Evolutionary conservation across 1,140 invertebrate species (phyloP).

Genomic region (Drosophila dunni): DNA sequence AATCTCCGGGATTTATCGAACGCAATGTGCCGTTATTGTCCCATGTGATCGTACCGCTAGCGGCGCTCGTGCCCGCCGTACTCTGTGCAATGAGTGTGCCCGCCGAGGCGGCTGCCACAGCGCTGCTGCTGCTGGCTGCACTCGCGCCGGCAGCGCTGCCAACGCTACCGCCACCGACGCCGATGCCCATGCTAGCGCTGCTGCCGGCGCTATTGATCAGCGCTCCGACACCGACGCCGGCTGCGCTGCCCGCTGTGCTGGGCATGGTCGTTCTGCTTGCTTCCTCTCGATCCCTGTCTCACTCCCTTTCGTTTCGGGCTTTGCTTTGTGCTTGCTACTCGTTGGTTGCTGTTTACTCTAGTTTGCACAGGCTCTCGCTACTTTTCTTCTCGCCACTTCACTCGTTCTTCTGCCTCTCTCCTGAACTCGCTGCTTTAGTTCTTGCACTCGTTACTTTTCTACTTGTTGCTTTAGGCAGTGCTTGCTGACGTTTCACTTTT

Average conservation of each 20-base stretch:
- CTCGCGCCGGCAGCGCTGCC: conserved; percentile 23
- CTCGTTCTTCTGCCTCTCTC: not conserved
- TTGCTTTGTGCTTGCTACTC: not conserved
- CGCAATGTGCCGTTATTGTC: conserved; percentile 83
- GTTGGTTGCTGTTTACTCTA: not conserved
- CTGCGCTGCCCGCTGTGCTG: conserved; percentile 66
- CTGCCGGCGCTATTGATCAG: conserved; percentile 66
- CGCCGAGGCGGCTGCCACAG: conserved; percentile 51
- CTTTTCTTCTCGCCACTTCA: not conserved
- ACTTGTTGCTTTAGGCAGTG: too few species aligned
- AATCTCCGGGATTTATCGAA: conserved; percentile 79
- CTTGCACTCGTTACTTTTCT: not conserved
- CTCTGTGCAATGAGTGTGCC: conserved; percentile 69
- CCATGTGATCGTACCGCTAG: conserved; percentile 77
- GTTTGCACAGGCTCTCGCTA: not conserved
- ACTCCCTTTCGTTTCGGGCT: not conserved
- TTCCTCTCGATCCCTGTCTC: not conserved
- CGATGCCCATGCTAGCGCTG: conserved; percentile 59
- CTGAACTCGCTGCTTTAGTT: not conserved
- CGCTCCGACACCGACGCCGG: conserved; percentile 59
- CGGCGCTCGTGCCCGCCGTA: conserved; percentile 67
- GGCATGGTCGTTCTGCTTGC: conserved; percentile 38
- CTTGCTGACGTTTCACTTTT: not conserved
- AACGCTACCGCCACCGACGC: conserved; percentile 27
- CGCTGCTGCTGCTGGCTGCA: conserved; percentile 10